Evolutionary conservation across 1,140 invertebrate species (phyloP).

Genomic region (Drosophila sucinea): DNA sequence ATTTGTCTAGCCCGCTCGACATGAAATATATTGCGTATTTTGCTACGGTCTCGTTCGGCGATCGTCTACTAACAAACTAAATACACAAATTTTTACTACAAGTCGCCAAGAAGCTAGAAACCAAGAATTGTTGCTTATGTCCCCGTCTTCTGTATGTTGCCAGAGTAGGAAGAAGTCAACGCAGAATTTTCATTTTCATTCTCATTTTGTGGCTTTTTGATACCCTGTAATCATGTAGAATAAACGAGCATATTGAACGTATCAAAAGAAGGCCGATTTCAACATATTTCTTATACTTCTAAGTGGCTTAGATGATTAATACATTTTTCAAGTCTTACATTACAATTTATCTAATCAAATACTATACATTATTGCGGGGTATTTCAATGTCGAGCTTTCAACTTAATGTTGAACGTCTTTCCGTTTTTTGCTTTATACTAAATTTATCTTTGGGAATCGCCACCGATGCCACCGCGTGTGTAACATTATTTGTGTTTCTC

Average conservation of each 20-base stretch:
- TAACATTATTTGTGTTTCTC: constrained; percentile 31
- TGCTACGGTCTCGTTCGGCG: constrained; percentile 76
- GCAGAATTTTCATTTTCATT: constrained; percentile 44
- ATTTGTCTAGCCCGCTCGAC: constrained; percentile 50
- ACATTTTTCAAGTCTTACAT: too few relatives aligned
- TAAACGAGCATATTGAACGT: neutral
- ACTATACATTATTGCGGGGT: neutral
- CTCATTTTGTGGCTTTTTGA: constrained; percentile 45
- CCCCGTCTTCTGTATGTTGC: constrained; percentile 32
- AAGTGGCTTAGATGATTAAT: too few relatives aligned
- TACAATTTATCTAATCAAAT: too few relatives aligned
- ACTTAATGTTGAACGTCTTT: neutral
- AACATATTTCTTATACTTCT: neutral
- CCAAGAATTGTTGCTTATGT: constrained; percentile 27
- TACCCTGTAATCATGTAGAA: constrained; percentile 18
- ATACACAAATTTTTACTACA: constrained; percentile 71
- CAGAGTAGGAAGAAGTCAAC: constrained; percentile 67
- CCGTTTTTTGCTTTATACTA: constrained; percentile 58
- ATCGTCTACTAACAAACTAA: constrained; percentile 82
- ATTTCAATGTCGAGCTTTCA: neutral
- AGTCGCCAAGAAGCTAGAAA: constrained; percentile 19
- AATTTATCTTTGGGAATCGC: constrained; percentile 41
- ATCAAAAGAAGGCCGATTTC: neutral
- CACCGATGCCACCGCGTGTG: constrained; percentile 31
- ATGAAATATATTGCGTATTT: constrained; percentile 58